Conservation (phyloP, 2,797 vertebrate species). For the Mastacembelus armatus region DNA sequence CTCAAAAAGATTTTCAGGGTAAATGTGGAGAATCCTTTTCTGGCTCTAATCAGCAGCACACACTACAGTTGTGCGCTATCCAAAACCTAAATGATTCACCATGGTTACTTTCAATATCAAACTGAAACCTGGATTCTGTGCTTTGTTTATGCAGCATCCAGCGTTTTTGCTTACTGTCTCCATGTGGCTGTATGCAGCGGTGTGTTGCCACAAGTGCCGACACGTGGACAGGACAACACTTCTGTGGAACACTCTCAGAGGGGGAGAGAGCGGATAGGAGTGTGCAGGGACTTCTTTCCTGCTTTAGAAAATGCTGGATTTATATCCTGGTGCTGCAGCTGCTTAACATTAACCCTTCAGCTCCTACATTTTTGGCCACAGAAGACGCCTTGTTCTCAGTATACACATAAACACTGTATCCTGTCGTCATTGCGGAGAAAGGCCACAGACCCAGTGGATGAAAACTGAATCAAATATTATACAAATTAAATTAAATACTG, state of each 20-base stretch:
- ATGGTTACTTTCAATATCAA: slow-evolving; percentile 36
- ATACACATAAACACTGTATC: slow-evolving; percentile 6
- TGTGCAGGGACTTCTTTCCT: slow-evolving; percentile 18
- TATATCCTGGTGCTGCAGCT: slow-evolving; percentile 65
- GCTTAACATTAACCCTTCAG: slow-evolving; percentile 72
- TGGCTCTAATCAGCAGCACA: slow-evolving; percentile 42
- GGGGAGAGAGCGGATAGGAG: slow-evolving; percentile 12
- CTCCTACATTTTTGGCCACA: slow-evolving; percentile 36
- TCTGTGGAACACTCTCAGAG: slow-evolving; percentile 49
- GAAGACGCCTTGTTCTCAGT: slow-evolving; percentile 38
- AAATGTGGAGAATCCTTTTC: slow-evolving; percentile 46
- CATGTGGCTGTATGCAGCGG: slow-evolving; percentile 40
- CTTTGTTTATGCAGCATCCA: slow-evolving; percentile 44
- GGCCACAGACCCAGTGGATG: background rate
- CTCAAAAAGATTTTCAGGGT: slow-evolving; percentile 9
- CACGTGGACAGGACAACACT: slow-evolving; percentile 70
- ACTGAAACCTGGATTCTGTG: slow-evolving; percentile 12
- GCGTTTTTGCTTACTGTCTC: slow-evolving; percentile 40
- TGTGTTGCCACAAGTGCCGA: slow-evolving; percentile 53
- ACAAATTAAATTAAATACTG: background rate
- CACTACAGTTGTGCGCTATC: slow-evolving; percentile 30
- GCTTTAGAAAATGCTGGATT: slow-evolving; percentile 66
- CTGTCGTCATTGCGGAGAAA: background rate
- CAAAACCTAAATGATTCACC: slow-evolving; percentile 27
- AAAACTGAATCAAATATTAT: background rate